Evolutionary conservation across 2,113 vertebrate genomes (phyloP).

Genomic region (Prunella fulvescens): DNA sequence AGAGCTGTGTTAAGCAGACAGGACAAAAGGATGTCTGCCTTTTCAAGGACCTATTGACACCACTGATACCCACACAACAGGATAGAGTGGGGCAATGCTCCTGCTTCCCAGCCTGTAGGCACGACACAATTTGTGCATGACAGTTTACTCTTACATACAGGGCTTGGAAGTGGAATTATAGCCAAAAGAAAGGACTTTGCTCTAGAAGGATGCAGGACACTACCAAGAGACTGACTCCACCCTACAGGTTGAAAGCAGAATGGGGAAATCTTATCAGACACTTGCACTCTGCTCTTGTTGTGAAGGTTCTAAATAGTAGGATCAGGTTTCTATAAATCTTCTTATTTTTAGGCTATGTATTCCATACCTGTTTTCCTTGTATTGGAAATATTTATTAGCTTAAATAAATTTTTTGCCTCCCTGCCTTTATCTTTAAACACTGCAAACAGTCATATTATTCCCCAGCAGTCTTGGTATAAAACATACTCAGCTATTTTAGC

Average conservation of each 20-base stretch:
- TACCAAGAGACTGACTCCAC: background rate
- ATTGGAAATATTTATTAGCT: background rate
- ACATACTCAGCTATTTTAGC: background rate
- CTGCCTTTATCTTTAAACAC: background rate
- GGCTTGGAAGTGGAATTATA: background rate
- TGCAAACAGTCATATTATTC: background rate
- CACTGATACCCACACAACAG: background rate
- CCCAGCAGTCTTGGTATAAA: background rate
- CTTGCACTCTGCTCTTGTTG: background rate
- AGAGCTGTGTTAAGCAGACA: background rate
- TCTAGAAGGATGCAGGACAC: background rate
- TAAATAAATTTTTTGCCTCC: background rate
- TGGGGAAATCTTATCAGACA: background rate
- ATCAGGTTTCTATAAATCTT: background rate
- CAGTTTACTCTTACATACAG: background rate
- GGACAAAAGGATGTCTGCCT: conserved; percentile 29
- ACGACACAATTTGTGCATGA: background rate
- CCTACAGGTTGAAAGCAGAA: background rate
- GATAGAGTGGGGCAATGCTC: background rate
- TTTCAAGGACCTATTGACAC: background rate
- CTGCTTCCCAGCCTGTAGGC: background rate
- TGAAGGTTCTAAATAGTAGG: background rate
- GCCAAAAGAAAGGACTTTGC: background rate
- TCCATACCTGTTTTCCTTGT: background rate
- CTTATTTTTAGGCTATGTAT: background rate